These are phyloP conservation scores for Drosophila melanosoma DNA, from an alignment of 2,888 invertebrate species.

Conservation along the genomic window DNA sequence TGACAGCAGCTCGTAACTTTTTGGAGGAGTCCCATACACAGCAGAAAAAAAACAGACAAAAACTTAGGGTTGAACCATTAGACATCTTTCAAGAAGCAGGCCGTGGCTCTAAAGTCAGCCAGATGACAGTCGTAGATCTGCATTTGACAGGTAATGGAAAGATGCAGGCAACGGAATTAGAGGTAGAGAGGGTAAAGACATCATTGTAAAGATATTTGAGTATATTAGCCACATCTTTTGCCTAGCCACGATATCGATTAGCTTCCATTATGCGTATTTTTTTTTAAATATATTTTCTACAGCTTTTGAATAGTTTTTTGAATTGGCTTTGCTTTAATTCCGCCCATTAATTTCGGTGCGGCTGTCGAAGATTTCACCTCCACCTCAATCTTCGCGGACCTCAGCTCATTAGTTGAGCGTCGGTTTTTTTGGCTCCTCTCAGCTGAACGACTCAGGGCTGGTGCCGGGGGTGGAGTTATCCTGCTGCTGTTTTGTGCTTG, in stretches of 20 bases:
- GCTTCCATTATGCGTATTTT: background rate
- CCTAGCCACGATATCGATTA: background rate
- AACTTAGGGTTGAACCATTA: constrained; percentile 12
- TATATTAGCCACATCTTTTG: background rate
- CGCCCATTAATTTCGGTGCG: background rate
- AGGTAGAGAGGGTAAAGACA: background rate
- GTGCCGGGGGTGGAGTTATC: constrained; percentile 29
- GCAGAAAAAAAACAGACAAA: background rate
- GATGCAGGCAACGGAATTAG: background rate
- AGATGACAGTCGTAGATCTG: constrained; percentile 10
- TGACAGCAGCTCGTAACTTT: constrained; percentile 71
- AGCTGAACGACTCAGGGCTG: constrained; percentile 46
- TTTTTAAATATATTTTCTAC: background rate
- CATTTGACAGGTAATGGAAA: constrained; percentile 3
- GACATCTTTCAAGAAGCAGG: constrained; percentile 1
- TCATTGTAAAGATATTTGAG: background rate
- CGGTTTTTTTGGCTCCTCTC: constrained; percentile 47
- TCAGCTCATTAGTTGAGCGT: constrained; percentile 16
- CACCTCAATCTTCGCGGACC: background rate
- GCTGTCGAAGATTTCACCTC: background rate
- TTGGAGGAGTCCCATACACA: constrained; percentile 1
- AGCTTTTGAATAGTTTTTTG: background rate
- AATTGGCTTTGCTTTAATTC: background rate
- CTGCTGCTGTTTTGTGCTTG: constrained; percentile 22
- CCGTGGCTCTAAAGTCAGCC: constrained; percentile 7